Evolutionary conservation across 2,113 vertebrate species (phyloP).

Genomic region (Felis catus): DNA sequence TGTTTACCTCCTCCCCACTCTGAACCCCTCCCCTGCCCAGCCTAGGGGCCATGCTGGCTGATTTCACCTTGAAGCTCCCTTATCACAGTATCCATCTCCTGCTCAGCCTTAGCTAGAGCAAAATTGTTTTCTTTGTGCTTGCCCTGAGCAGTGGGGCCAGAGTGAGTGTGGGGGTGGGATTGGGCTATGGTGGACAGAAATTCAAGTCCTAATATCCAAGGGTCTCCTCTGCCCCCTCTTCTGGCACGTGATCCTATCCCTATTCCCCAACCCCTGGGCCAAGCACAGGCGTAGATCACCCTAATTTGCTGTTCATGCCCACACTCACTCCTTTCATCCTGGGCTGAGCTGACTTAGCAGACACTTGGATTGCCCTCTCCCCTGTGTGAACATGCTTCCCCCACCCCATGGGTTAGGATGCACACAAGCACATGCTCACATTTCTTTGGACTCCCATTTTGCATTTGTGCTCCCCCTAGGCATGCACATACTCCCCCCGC

Average conservation of each 20-base stretch:
- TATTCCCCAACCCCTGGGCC: accelerated
- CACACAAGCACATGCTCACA: not conserved
- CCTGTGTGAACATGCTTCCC: not conserved
- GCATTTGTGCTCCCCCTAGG: not conserved
- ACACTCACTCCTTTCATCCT: not conserved
- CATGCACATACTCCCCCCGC: no score
- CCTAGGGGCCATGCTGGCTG: conserved; percentile 14
- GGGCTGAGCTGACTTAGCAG: not conserved
- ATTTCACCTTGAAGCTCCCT: conserved; percentile 80
- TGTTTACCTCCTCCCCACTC: not conserved
- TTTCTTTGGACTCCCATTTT: not conserved
- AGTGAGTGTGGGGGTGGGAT: not conserved
- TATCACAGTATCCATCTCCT: conserved; percentile 74
- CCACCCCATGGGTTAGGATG: not conserved
- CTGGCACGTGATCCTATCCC: not conserved
- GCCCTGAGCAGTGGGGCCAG: conserved; percentile 71
- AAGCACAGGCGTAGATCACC: not conserved
- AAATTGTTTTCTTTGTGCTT: conserved; percentile 77
- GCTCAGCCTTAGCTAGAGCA: conserved; percentile 62
- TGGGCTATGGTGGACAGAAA: not conserved
- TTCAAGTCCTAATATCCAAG: not conserved
- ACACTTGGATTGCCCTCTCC: not conserved
- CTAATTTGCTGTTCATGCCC: not conserved
- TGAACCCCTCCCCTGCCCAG: not conserved
- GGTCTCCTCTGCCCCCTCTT: not conserved